Evolutionary conservation across 2,113 vertebrate species (phyloP).

Genomic region (Passerina amoena): DNA sequence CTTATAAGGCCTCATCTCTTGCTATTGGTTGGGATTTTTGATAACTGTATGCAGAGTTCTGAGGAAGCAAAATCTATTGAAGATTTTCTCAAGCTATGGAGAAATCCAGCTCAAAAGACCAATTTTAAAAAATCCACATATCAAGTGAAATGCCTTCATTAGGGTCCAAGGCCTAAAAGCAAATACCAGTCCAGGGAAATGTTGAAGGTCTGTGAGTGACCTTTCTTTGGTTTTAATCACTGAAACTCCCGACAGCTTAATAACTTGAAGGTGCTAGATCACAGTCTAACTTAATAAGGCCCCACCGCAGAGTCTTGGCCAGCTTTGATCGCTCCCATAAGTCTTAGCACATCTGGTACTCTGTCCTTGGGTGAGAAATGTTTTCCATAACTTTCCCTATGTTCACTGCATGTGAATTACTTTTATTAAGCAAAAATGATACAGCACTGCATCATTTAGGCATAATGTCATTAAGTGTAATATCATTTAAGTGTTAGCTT

Average conservation of each 20-base stretch:
- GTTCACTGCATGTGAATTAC: constrained; percentile 80
- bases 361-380: constrained; percentile 93
- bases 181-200: constrained; percentile 89
- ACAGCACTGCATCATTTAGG: constrained; percentile 67
- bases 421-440: constrained; percentile 88
- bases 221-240: constrained; percentile 99
- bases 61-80: constrained; percentile 74
- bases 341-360: constrained; percentile 94
- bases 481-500: constrained; percentile 47
- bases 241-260: constrained; percentile 97
- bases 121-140: constrained; percentile 82
- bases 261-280: constrained; percentile 98
- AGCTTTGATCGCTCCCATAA: constrained; percentile 98
- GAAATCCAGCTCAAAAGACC: constrained; percentile 82
- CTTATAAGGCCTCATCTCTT: constrained; percentile 77
- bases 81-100: constrained; percentile 74
- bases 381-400: constrained; percentile 95
- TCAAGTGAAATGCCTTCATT: constrained; percentile 88
- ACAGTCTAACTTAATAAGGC: constrained; percentile 97
- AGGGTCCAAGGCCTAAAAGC: constrained; percentile 86
- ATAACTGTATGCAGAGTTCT: constrained; percentile 83
- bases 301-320: constrained; percentile 90
- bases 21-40: constrained; percentile 77
- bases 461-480: neutral
- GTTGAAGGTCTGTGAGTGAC: constrained; percentile 90